phyloP scores from a whole-genome alignment of 2,888 invertebrate genomes.

The Gastracanthus pulcherrimus region DNA sequence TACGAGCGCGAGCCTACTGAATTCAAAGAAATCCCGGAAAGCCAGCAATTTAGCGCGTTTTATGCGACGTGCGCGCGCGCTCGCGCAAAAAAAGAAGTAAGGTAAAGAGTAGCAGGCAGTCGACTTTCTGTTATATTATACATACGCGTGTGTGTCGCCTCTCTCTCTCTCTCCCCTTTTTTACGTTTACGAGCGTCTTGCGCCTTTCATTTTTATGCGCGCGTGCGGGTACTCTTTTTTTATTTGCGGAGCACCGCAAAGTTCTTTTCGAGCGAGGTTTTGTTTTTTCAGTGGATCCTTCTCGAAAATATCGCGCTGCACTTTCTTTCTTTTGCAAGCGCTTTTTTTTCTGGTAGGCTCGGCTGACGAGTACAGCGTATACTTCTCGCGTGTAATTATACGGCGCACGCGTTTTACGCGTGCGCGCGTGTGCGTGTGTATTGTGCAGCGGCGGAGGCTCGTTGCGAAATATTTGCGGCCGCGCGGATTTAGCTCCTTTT shows the following conservation, averaged over 20 bases:
- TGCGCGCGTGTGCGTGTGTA: slow-evolving; percentile 12
- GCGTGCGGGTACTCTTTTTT: slow-evolving; percentile 35
- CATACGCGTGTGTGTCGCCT: background rate
- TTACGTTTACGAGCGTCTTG: slow-evolving; percentile 4
- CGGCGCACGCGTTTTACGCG: background rate
- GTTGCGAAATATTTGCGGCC: slow-evolving; percentile 32
- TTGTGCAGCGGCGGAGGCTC: background rate
- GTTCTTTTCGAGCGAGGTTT: background rate
- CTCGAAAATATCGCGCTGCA: slow-evolving; percentile 12
- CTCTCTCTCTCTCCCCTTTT: background rate
- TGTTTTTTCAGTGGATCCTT: background rate
- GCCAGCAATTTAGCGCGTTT: slow-evolving; percentile 34
- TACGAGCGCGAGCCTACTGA: slow-evolving; percentile 16
- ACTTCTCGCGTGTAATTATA: slow-evolving; percentile 36
- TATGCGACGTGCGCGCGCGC: slow-evolving; percentile 1
- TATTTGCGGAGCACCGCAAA: slow-evolving; percentile 32
- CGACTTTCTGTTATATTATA: background rate
- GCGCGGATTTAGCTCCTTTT: background rate
- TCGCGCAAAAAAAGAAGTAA: background rate
- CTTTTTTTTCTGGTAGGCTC: background rate
- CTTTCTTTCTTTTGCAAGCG: background rate
- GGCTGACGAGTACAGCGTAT: too few species aligned
- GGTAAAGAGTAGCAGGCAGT: background rate
- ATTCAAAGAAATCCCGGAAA: slow-evolving; percentile 45
- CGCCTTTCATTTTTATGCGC: slow-evolving; percentile 22